These are phyloP conservation scores for Lasiurus borealis DNA, from an alignment of 2,113 vertebrate species.

Conservation along the genomic window DNA sequence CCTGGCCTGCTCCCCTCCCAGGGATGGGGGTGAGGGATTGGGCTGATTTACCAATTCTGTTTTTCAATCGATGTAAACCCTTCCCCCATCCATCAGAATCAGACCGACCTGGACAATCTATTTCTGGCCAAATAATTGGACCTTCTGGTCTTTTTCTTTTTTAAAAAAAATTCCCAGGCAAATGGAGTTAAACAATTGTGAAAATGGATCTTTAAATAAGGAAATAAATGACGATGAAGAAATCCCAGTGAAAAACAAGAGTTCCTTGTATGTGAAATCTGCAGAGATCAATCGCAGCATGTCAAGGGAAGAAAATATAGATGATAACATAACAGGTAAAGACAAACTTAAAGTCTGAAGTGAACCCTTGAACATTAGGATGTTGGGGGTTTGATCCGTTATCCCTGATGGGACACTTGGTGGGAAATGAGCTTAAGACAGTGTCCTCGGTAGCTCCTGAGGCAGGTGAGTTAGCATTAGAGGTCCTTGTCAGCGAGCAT, in stretches of 20 bases:
- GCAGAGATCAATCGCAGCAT: constrained; percentile 65
- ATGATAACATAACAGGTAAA: constrained; percentile 82
- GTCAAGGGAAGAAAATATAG: constrained; percentile 77
- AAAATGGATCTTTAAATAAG: constrained; percentile 87
- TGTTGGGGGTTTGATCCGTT: not conserved
- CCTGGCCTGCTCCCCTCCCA: not conserved
- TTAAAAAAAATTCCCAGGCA: constrained; percentile 85
- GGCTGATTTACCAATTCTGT: not conserved
- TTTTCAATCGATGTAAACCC: not conserved
- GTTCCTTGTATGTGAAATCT: constrained; percentile 79
- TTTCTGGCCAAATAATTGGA: constrained; percentile 23
- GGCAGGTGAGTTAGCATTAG: not conserved
- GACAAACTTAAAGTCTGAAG: not conserved
- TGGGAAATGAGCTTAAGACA: not conserved
- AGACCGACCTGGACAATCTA: not conserved
- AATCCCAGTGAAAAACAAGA: constrained; percentile 76
- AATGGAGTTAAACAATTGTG: constrained; percentile 87
- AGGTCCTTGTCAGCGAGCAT: not conserved
- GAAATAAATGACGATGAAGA: constrained; percentile 84
- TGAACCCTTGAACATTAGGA: constrained; percentile 5
- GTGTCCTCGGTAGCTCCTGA: not conserved
- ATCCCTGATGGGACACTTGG: not conserved
- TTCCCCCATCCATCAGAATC: not conserved
- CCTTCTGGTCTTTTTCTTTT: not conserved
- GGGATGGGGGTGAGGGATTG: not conserved